A percentile compares a stretch with the other conserved stretches of the same genome.
These are phyloP conservation scores for Arrhopalites spinosus DNA, from an alignment of 2,888 invertebrate genomes.

Conservation along the genomic window DNA sequence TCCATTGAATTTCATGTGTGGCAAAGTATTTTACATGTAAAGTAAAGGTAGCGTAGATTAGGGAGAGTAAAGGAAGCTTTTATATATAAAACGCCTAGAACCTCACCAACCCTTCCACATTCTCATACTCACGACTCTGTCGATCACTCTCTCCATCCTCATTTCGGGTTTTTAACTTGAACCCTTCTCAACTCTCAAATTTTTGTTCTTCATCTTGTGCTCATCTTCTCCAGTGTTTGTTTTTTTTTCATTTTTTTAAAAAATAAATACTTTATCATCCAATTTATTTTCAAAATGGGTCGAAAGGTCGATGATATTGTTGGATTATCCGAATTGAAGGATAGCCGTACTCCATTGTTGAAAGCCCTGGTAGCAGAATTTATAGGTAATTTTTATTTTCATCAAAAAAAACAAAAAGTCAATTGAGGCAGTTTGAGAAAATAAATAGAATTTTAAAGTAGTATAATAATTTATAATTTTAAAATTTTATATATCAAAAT, in stretches of 20 bases:
- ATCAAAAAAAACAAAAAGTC: no score
- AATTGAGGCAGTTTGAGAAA: no score
- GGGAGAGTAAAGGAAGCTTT: background rate
- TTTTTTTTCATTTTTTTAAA: background rate
- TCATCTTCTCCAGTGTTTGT: background rate
- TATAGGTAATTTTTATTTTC: no score
- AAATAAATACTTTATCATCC: background rate
- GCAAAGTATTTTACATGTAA: background rate
- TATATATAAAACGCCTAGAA: constrained; percentile 18
- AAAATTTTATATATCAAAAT: no score
- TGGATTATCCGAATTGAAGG: constrained; percentile 53
- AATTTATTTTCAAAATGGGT: constrained; percentile 44
- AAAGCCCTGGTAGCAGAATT: constrained; percentile 55
- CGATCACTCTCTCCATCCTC: constrained; percentile 23
- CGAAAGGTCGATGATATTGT: constrained; percentile 55
- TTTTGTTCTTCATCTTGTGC: no score
- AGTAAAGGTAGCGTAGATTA: background rate
- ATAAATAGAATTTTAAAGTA: no score
- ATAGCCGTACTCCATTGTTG: constrained; percentile 47
- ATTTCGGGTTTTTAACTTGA: background rate
- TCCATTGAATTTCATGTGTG: background rate
- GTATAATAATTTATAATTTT: no score
- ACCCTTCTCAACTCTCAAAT: background rate
- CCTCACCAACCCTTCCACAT: constrained; percentile 28
- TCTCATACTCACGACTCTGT: background rate